Conservation (phyloP, 1,140 invertebrate genomes). For the Cotesia typhae region DNA sequence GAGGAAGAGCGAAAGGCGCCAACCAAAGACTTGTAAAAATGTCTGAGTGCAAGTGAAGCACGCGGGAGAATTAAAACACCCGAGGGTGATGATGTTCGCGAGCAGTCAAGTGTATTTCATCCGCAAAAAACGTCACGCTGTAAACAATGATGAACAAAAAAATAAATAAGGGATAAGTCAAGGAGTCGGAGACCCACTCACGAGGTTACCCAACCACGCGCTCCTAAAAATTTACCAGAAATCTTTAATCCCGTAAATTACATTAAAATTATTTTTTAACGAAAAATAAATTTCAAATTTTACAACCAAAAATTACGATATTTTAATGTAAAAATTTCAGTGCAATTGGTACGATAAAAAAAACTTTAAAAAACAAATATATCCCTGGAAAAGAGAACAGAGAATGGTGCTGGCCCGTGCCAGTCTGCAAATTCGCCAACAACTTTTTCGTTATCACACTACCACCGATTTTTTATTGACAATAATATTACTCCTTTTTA, state of each 20-base stretch:
- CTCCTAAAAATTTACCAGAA: conserved; percentile 10
- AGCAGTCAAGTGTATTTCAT: no score
- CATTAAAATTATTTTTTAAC: no score
- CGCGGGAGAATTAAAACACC: conserved; percentile 12
- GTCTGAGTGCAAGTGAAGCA: conserved; percentile 11
- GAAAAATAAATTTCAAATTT: not conserved
- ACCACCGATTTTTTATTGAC: not conserved
- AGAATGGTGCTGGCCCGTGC: conserved; percentile 33
- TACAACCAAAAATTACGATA: not conserved
- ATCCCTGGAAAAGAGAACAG: conserved; percentile 21
- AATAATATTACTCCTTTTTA: not conserved
- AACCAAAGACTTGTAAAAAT: conserved; percentile 1
- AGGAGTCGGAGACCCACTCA: not conserved
- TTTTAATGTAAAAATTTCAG: not conserved
- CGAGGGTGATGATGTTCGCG: not conserved
- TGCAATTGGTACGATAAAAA: not conserved
- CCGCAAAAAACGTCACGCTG: no score
- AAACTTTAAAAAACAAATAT: not conserved
- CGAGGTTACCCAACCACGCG: not conserved
- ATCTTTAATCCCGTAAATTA: not conserved
- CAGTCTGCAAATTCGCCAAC: conserved; percentile 30
- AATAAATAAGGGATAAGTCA: not conserved
- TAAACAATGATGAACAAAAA: not conserved
- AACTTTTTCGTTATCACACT: conserved; percentile 18
- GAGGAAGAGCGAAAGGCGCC: not conserved